Base-by-base conservation (phyloP, 2,113 vertebrate species). In the Melanerpes formicivorus region DNA sequence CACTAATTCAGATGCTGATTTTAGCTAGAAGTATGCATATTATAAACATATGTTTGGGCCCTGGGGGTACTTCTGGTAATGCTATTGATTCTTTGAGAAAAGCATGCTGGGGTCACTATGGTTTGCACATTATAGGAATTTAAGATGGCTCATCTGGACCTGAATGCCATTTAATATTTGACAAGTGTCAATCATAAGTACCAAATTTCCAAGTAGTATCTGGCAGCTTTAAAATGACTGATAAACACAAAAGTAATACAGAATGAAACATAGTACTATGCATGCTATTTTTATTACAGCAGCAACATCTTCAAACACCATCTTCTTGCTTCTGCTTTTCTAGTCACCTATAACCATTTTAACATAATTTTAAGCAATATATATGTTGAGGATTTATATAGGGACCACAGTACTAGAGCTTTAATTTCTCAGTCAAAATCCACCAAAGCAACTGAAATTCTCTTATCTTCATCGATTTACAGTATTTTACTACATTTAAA, bases 1-100 rank as follows among this genome's bases (percentile, higher is more conserved):
- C 89, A 90, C 84, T 94, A 92, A 92, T 77, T 92, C 92, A 77
- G 84, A 90, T 90, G 60, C 60, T 92, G 88, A 82, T 92, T 95
- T 92, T 87, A 83, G 78, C 92, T 78, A 76, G 69, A 93, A 78
- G 48, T 87, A 87, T 89, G 75, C n/a, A 27, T 74, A 94, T 94
- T 87, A 94, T 71, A 94, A 95, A 87, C 93, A 94, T 54, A 93
- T 82, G 69, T 90, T 89, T 52, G 27, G 67, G 26, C 93, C 94
- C 89, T 92, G 69, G 87, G 89, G 90, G 87, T 73, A 55, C 52
- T 93, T 94, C 72, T 92, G 69, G 76, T 92, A 85, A 90, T 25
- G 44, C 88, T 91, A 88, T 74, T 80, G 75, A 66, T 70, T 90
- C 60, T 69, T 89, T 71, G 60, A 77, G 69, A 85, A 89, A 71